Percentiles rank a stretch among this genome's conserved stretches.
Evolutionary conservation across 2,888 invertebrate species (phyloP).

Genomic region (Lasioglossum vierecki): DNA sequence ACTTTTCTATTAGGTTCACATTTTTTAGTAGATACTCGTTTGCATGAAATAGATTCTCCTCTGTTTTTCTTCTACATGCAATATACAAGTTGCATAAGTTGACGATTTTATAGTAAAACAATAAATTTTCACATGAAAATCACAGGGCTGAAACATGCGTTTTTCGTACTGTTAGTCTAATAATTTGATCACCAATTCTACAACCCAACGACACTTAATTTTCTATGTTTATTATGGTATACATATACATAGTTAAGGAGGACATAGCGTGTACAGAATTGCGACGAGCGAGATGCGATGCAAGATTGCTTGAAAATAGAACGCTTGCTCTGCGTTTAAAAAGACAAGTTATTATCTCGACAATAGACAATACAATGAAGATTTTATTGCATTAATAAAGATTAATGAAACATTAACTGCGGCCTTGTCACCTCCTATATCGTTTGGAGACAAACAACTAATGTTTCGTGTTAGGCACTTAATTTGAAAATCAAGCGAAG

Average conservation of each 20-base stretch:
- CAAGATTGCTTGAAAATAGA: neutral
- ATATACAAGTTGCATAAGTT: no score
- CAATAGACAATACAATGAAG: neutral
- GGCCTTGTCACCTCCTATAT: neutral
- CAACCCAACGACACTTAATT: neutral
- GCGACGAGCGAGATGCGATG: neutral
- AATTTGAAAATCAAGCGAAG: neutral
- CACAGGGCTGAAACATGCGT: neutral
- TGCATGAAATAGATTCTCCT: neutral
- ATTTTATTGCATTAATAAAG: neutral
- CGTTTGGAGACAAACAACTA: neutral
- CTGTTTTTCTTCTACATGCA: no score
- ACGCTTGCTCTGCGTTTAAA: neutral
- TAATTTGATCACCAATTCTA: neutral
- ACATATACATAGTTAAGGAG: neutral
- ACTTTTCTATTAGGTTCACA: neutral
- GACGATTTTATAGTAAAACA: no score
- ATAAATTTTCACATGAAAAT: neutral
- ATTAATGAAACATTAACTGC: neutral
- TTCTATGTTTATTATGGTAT: neutral
- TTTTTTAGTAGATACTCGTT: neutral
- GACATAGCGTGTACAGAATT: neutral
- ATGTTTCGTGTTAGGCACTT: neutral
- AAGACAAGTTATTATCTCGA: neutral
- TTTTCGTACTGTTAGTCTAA: neutral